Conservation (phyloP, 2,113 vertebrate genomes). For the Copsychus sechellarum region DNA sequence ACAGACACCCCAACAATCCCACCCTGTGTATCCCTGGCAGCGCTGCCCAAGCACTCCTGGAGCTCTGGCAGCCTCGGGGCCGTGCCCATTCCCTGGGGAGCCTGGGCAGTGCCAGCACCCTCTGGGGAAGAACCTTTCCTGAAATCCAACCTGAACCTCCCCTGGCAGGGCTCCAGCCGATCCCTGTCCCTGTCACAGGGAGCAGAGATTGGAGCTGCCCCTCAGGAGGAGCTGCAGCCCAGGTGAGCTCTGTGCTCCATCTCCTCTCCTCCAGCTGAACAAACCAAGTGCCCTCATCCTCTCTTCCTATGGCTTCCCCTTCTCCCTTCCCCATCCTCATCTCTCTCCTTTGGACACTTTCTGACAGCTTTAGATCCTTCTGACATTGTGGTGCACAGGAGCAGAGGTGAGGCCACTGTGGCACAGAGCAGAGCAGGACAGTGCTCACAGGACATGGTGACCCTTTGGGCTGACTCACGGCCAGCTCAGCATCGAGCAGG, state of each 20-base stretch:
- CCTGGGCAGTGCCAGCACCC: neutral
- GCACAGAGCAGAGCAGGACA: neutral
- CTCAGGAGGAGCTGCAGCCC: neutral
- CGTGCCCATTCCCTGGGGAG: neutral
- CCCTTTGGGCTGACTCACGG: neutral
- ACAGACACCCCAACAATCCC: neutral
- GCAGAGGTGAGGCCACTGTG: neutral
- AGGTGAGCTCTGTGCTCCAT: neutral
- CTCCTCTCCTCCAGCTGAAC: neutral
- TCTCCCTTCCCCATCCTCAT: neutral
- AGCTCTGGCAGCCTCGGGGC: neutral
- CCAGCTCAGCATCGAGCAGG: neutral
- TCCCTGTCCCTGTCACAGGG: neutral
- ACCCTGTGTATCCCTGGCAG: fast-evolving
- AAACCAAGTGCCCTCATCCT: neutral
- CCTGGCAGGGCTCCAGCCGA: fast-evolving
- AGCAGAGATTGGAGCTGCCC: neutral
- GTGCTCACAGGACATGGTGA: neutral
- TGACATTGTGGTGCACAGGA: neutral
- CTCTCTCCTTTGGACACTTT: neutral
- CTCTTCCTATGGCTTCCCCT: neutral
- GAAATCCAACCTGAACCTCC: fast-evolving
- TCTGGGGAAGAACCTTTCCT: neutral
- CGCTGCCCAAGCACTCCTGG: fast-evolving
- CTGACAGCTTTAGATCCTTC: neutral